A percentile compares a stretch with the other conserved stretches of the same genome.
These are phyloP conservation scores for Vidua chalybeata DNA, from an alignment of 2,113 vertebrate species.

Conservation along the genomic window DNA sequence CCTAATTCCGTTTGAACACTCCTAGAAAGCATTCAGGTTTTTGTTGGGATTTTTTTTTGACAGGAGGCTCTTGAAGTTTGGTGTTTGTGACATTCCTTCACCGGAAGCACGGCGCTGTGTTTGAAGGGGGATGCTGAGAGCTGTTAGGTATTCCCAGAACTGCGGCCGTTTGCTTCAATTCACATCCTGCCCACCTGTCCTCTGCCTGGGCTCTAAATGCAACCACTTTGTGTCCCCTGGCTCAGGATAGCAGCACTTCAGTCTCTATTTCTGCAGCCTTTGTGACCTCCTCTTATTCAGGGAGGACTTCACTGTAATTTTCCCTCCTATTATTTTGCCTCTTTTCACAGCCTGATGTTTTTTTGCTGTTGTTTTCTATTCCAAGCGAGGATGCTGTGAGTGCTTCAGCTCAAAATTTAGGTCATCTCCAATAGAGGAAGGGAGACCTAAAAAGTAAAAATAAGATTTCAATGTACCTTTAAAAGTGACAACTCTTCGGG, in stretches of 20 bases:
- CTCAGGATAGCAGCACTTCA: constrained; percentile 5
- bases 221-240: neutral
- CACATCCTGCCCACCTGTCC: constrained; percentile 42
- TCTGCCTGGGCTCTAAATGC: neutral
- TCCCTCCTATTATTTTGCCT: constrained; percentile 49
- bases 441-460: constrained; percentile 56
- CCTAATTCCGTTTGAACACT: neutral
- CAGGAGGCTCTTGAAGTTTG: neutral
- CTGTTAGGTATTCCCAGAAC: constrained; percentile 17
- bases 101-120: accelerated
- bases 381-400: constrained; percentile 13
- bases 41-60: neutral
- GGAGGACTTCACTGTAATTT: constrained; percentile 48
- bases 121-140: neutral
- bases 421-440: constrained; percentile 41
- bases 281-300: constrained; percentile 30
- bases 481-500: constrained; percentile 28
- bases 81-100: neutral
- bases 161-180: neutral
- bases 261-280: constrained; percentile 18
- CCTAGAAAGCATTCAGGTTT: neutral
- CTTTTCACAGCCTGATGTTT: constrained; percentile 30
- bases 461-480: constrained; percentile 14
- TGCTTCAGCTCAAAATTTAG: constrained; percentile 59
- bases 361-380: constrained; percentile 57